These are phyloP conservation scores for Actinernus sp. DNA, from an alignment of 92 coral and sea anemone genomes.

Conservation along the genomic window DNA sequence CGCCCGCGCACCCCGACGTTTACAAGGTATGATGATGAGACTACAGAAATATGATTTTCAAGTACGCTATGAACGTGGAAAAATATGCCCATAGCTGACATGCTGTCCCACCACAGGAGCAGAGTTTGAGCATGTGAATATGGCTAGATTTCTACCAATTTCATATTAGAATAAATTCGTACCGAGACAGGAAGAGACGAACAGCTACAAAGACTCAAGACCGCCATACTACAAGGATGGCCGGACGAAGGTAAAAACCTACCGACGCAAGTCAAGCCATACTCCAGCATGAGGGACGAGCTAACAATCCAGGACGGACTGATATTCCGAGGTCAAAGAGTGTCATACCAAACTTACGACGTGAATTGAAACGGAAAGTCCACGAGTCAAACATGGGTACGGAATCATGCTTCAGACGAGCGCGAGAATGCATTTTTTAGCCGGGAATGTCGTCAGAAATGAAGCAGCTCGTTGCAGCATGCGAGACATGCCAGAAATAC, in stretches of 20 bases:
- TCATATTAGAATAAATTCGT: not conserved
- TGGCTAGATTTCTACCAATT: not conserved
- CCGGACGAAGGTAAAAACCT: conserved; percentile 22
- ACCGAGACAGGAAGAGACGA: not conserved
- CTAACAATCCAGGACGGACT: conserved; percentile 32
- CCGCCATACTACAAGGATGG: conserved; percentile 23
- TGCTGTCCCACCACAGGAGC: not conserved
- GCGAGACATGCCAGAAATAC: too few relatives aligned
- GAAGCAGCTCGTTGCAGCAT: too few relatives aligned
- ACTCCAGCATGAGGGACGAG: conserved; percentile 19
- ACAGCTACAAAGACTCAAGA: too few relatives aligned
- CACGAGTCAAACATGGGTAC: conserved; percentile 16
- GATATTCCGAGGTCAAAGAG: conserved; percentile 20
- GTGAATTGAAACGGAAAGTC: conserved; percentile 5
- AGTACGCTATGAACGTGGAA: too few relatives aligned
- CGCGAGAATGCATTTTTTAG: conserved; percentile 7
- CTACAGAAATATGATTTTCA: too few relatives aligned
- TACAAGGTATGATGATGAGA: too few relatives aligned
- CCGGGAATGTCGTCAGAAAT: too few relatives aligned
- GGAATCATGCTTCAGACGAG: not conserved
- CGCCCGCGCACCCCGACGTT: too few relatives aligned
- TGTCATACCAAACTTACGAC: conserved; percentile 12
- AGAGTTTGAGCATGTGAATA: conserved; percentile 11
- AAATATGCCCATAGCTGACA: too few relatives aligned
- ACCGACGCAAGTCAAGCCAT: conserved; percentile 7